Conservation (phyloP, 2,113 vertebrate genomes). For the Lagopus leucura region DNA sequence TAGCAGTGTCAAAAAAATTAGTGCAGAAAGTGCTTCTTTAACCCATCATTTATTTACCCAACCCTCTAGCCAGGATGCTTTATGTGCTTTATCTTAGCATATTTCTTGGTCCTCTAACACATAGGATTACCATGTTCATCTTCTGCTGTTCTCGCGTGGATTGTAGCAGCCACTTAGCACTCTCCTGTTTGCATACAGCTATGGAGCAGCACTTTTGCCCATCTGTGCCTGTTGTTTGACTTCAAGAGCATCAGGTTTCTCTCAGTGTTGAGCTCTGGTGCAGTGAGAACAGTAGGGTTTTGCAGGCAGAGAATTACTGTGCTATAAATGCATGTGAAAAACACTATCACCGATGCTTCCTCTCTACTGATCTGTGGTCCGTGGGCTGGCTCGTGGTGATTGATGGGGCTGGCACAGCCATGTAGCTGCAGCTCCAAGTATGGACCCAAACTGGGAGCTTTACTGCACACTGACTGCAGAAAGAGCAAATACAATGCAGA, state of each 20-base stretch:
- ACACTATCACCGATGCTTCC: background rate
- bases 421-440: constrained; percentile 63
- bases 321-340: background rate
- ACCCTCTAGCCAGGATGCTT: background rate
- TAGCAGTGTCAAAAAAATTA: background rate
- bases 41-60: background rate
- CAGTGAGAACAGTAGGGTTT: background rate
- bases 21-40: background rate
- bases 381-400: fast-evolving
- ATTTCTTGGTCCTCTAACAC: background rate
- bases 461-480: constrained; percentile 9
- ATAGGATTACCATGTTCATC: background rate
- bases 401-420: background rate
- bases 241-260: background rate
- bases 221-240: background rate
- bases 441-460: constrained; percentile 17
- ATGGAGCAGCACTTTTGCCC: background rate
- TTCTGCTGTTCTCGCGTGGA: background rate
- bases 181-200: background rate
- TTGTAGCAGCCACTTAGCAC: background rate
- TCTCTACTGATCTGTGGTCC: background rate
- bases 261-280: background rate
- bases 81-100: background rate
- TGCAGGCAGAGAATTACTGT: background rate
- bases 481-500: constrained; percentile 8